Conservation (phyloP, 2,797 vertebrate genomes). For the Mormyrus proboscirostris region DNA sequence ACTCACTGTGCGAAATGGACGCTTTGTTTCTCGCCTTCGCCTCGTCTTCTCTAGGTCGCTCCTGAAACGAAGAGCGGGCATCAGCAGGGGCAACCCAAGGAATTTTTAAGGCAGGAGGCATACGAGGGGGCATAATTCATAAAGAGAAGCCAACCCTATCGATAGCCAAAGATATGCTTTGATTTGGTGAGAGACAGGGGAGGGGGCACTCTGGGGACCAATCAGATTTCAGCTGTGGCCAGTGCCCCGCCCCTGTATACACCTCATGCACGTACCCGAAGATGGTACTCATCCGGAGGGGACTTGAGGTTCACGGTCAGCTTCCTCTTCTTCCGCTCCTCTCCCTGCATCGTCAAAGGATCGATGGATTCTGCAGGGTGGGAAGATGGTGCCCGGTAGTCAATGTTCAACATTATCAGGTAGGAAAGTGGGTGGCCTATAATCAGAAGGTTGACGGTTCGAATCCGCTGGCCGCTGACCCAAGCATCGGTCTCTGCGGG, state of each 20-base stretch:
- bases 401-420: neutral
- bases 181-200: neutral
- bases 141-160: neutral
- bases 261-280: conserved; percentile 37
- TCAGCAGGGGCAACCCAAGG: neutral
- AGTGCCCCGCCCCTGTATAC: neutral
- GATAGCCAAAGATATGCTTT: neutral
- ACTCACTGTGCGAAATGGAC: conserved; percentile 52
- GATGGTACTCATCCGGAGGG: conserved; percentile 42
- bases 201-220: neutral
- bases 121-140: neutral
- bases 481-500: neutral
- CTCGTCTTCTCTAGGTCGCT: conserved; percentile 44
- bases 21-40: conserved; percentile 64
- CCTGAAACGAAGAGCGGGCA: conserved; percentile 25
- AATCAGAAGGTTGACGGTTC: neutral
- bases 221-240: neutral
- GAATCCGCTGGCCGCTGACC: neutral
- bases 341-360: conserved; percentile 44
- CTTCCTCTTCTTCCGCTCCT: conserved; percentile 46
- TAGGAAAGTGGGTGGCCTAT: neutral
- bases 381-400: neutral
- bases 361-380: conserved; percentile 21
- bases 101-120: neutral
- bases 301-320: conserved; percentile 38